Evolutionary conservation across 2,888 invertebrate species (phyloP).

Genomic region (Tiliacea citrago): DNA sequence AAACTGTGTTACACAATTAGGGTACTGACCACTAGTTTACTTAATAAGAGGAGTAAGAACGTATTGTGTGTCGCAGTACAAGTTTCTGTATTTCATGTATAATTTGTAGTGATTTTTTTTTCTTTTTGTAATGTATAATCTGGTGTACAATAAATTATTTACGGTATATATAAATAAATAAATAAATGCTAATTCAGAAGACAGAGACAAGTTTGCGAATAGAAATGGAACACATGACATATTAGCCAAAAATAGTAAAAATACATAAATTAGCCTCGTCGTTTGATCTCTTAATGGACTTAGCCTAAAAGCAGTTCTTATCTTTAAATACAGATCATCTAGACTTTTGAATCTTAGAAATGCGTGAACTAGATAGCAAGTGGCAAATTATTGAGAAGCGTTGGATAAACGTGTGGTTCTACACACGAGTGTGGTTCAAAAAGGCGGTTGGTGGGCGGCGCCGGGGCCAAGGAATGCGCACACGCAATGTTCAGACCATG

Average conservation of each 20-base stretch:
- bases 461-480: slow-evolving; percentile 80
- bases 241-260: background rate
- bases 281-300: slow-evolving; percentile 1
- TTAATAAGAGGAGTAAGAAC: slow-evolving; percentile 58
- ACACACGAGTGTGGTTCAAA: slow-evolving; percentile 58
- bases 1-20: too few species aligned
- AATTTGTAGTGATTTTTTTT: too few species aligned
- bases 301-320: slow-evolving; percentile 10
- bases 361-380: slow-evolving; percentile 27
- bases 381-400: slow-evolving; percentile 42
- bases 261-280: slow-evolving; percentile 13
- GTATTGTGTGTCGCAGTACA: slow-evolving; percentile 3
- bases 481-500: slow-evolving; percentile 79
- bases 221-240: slow-evolving; percentile 5
- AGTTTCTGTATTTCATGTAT: background rate
- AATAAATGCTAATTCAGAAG: background rate
- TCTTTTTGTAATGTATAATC: too few species aligned
- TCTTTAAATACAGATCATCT: slow-evolving; percentile 22
- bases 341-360: slow-evolving; percentile 17
- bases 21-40: too few species aligned
- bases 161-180: too few species aligned
- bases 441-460: slow-evolving; percentile 69
- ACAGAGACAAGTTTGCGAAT: background rate
- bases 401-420: slow-evolving; percentile 25
- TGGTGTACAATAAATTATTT: too few species aligned